Evolutionary conservation across 2,797 vertebrate genomes (phyloP), one percentile per base, ranked within the genome.

Genomic region (Gymnoscopelus microlampas): DNA sequence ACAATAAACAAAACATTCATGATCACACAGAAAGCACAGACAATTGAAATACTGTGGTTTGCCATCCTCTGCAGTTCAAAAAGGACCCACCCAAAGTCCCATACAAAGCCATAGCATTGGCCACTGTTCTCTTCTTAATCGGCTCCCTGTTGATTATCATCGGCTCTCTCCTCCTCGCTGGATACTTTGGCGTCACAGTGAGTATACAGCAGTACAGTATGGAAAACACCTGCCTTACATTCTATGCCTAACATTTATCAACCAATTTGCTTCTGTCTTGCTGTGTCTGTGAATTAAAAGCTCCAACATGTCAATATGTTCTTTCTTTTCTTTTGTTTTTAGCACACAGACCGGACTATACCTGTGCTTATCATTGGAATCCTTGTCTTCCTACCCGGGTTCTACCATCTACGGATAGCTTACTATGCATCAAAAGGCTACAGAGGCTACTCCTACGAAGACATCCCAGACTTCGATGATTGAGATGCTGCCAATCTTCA

Each of bases 391-490:
- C 94, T 99, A 60, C 98, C 98, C 0, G 98, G 97, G 64, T 96
- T 99, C 81, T 99, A 99, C 87, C 98, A 99, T 80, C 90, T 99
- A 59, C 95, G 97, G 63, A 98, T 98, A 35, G 97, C 97, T 8
- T 99, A 97, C 89, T 99, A 95, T 23, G 97, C 97, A 53, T 97
- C 94, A 63, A 96, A 94, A 82, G 98, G 97, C 83, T 98, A 98
- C 90, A 92, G 92, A 0, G 97, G 98, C 47, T 99, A 97, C 81
- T 99, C 98, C 83, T 99, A 99, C 0, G 97, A 99, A 0, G 98
- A 99, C 80, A 98, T 99, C 79, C 98, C 97, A 0, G 97, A 98
- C 83, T 98, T 99, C 50, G 98, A 98, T 71, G 98, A 99, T 77
- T 98, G 93, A 95, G 4, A 24, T 44, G 26, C 14, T 9, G 3